Evolutionary conservation across 2,888 invertebrate species (phyloP), one percentile per base, ranked within the genome.

Genomic region (Axea sp.): DNA sequence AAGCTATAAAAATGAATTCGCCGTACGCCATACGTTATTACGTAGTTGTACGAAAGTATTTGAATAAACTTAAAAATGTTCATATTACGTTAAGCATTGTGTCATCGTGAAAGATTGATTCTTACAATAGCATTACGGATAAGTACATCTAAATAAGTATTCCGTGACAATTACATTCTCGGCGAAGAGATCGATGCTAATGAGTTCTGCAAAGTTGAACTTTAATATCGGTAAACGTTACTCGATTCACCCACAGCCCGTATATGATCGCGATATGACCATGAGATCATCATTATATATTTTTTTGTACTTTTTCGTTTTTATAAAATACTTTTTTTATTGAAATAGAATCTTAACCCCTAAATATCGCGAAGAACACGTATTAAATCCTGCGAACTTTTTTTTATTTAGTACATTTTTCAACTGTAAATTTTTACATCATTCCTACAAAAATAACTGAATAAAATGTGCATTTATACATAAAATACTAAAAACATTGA

Each of bases 191-290:
- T 73, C 59, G 41, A 76, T 65, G 76, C 55, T 69, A 73, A 60
- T 65, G 69, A 73, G 69, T 73, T 76, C 71, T 57, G 31, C 64
- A 57, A 49, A 72, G 71, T 47, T 72, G 71, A 72, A 72, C 71
- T 72, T 72, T 57, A 72, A 64, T 62, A 41, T 62, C 62, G 22
- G 5, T 41, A 31, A 53, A 35, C 64, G 64, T 65, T 53, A 45
- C 45, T 41, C 35, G 11, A 9, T 64, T 41, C 64, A 49, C 49
- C 51, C 59, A 62, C 53, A 39, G 17, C 51, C 35, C 51, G 41
- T 43, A 59, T 43, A 30, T n/a, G n/a, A n/a, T n/a, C n/a, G n/a
- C n/a, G n/a, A n/a, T n/a, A n/a, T n/a, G n/a, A n/a, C n/a, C n/a
- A n/a, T n/a, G n/a, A n/a, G n/a, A n/a, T n/a, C n/a, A n/a, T n/a